Evolutionary conservation across 2,113 vertebrate genomes (phyloP), one percentile per base, ranked within the genome.

Genomic region (Scartelaos histophorus): DNA sequence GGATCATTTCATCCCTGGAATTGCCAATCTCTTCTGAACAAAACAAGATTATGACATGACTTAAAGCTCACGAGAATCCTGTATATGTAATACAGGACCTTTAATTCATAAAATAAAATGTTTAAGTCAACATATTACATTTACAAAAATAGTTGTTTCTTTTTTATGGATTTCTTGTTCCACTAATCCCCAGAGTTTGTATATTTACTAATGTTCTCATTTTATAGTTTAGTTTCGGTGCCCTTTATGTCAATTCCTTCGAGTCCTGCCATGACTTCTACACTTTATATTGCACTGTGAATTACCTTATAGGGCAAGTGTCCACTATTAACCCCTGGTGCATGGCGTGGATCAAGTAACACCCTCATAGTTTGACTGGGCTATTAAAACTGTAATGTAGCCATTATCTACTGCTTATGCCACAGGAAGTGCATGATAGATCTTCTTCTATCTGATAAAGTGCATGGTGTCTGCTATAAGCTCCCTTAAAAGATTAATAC

Each of bases 401-500:
- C 81, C 81, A 83, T 87, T 81, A 86, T 70, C 58, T 16, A 17
- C 60, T 7, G 66, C 43, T 54, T 57, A 24, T 61, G 66, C 75
- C 66, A 67, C 81, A 84, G 81, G 82, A 87, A 83, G 79, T 60
- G 29, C 34, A 69, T 76, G 72, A 73, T 70, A 81, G 71, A 71
- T 72, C 76, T 69, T 19, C 22, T 15, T 54, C 24, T 57, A 72
- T 82, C 74, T 51, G 72, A 80, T 49, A 66, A 70, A 79, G 76
- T 75, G 62, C 77, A 74, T 53, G 76, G 71, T 76, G 78, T 79
- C 13, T 47, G n/a, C 71, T 73, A 56, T 67, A 70, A 70, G 2
- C 60, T 85, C 74, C 76, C 73, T 78, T 88, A 57, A 84, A 84
- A 84, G 73, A 85, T 85, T 87, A 67, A 84, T 85, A 71, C 53